phyloP scores from a whole-genome alignment of 2,113 vertebrate species.

The Hypomesus transpacificus region DNA sequence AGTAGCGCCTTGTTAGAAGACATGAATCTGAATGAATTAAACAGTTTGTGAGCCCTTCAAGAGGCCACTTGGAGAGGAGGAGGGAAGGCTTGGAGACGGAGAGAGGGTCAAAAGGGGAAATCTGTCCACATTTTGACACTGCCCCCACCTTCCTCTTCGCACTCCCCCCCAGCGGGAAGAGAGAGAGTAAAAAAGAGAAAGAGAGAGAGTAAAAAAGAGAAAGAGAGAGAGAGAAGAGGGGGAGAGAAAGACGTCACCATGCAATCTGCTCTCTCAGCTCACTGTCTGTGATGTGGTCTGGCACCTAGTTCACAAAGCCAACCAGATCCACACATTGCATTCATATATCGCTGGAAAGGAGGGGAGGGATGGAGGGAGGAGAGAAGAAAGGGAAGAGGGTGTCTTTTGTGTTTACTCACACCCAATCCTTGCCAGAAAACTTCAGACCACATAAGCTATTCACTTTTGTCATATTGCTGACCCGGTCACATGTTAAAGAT shows the following conservation, averaged over 20 bases:
- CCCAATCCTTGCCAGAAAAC: constrained; percentile 63
- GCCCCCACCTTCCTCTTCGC: not conserved
- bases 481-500: constrained; percentile 70
- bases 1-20: constrained; percentile 46
- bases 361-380: constrained; percentile 36
- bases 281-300: constrained; percentile 87
- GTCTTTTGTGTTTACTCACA: constrained; percentile 72
- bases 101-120: constrained; percentile 15
- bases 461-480: constrained; percentile 71
- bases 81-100: not conserved
- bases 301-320: constrained; percentile 83
- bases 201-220: not conserved
- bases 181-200: constrained; percentile 9
- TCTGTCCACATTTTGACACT: constrained; percentile 40
- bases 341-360: constrained; percentile 68
- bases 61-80: not conserved
- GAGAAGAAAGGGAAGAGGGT: constrained; percentile 43
- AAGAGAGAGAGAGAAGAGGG: constrained; percentile 11
- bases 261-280: constrained; percentile 76
- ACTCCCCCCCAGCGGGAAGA: not conserved
- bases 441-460: constrained; percentile 65
- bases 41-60: not conserved
- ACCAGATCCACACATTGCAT: constrained; percentile 77
- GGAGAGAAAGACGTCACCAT: constrained; percentile 64
- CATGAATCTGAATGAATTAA: constrained; percentile 36